phyloP scores from a whole-genome alignment of 2,888 invertebrate genomes.

The Amaurobius ferox region DNA sequence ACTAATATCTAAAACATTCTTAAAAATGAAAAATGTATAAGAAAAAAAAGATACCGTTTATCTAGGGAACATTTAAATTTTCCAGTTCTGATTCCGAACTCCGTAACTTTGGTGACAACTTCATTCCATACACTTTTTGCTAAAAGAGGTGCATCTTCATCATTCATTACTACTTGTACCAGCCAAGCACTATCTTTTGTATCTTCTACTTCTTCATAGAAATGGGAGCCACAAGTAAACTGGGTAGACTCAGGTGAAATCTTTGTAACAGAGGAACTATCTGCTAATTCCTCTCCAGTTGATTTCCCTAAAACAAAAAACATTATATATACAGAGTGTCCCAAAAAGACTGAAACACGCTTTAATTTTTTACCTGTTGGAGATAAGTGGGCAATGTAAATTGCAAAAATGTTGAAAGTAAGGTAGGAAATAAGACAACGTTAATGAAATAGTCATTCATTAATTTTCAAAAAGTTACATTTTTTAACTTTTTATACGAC shows the following conservation, averaged over 20 bases:
- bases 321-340: too few relatives aligned
- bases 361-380: too few relatives aligned
- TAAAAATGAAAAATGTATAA: constrained; percentile 4
- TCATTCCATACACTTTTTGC: constrained; percentile 78
- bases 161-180: constrained; percentile 78
- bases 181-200: constrained; percentile 81
- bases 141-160: constrained; percentile 75
- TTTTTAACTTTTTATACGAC: too few relatives aligned
- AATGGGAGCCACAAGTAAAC: constrained; percentile 78
- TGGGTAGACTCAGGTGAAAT: constrained; percentile 74
- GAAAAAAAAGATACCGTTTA: constrained; percentile 77
- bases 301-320: constrained; percentile 33
- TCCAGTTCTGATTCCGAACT: constrained; percentile 79
- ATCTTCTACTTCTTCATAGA: constrained; percentile 80
- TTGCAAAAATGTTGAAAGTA: too few relatives aligned
- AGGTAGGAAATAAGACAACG: too few relatives aligned
- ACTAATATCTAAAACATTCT: too few relatives aligned
- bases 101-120: constrained; percentile 78
- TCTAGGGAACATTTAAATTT: constrained; percentile 79
- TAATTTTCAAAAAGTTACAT: too few relatives aligned
- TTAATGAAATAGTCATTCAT: too few relatives aligned
- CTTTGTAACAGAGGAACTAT: constrained; percentile 60
- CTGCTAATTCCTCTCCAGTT: constrained; percentile 35
- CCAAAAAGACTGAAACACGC: too few relatives aligned
- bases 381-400: too few relatives aligned